Evolutionary conservation across 1,140 invertebrate species (phyloP).

Genomic region (Lordiphosa clarofinis): DNA sequence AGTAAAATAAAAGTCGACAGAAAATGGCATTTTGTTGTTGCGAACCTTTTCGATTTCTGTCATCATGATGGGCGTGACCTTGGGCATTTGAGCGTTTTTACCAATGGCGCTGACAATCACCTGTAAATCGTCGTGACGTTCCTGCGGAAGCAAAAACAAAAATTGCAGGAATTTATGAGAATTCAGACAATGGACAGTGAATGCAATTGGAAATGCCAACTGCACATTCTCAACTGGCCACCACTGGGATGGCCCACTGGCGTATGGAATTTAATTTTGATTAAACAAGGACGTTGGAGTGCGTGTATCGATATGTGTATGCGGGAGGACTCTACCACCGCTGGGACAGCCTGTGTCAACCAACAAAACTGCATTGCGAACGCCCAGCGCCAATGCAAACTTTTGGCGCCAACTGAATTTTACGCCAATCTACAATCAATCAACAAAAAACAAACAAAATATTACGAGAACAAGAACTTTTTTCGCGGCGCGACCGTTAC

Average conservation of each 20-base stretch:
- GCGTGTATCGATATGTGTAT: conserved; percentile 1
- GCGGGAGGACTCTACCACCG: conserved; percentile 34
- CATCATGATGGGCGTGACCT: conserved; percentile 74
- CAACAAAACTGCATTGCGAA: conserved; percentile 71
- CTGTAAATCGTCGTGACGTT: conserved; percentile 78
- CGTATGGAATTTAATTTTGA: conserved; percentile 64
- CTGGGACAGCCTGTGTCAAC: conserved; percentile 62
- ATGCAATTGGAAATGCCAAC: conserved; percentile 33
- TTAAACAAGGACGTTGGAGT: no score
- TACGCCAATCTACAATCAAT: conserved; percentile 47
- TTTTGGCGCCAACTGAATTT: conserved; percentile 34
- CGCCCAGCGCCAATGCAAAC: conserved; percentile 1
- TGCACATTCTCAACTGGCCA: conserved; percentile 39
- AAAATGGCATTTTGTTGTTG: background rate
- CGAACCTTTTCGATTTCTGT: conserved; percentile 77
- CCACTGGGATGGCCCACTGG: background rate
- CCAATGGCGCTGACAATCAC: conserved; percentile 75
- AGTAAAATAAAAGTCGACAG: conserved; percentile 3
- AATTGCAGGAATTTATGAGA: background rate
- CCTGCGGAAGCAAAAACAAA: conserved; percentile 41
- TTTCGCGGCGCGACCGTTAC: conserved; percentile 25
- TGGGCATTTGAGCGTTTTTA: conserved; percentile 72
- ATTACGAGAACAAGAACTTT: conserved; percentile 5
- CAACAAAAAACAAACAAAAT: conserved; percentile 18
- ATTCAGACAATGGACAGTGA: conserved; percentile 19